Evolutionary conservation across 2,888 invertebrate genomes (phyloP), one percentile per base, ranked within the genome.

Genomic region (Pseudoips prasinana): DNA sequence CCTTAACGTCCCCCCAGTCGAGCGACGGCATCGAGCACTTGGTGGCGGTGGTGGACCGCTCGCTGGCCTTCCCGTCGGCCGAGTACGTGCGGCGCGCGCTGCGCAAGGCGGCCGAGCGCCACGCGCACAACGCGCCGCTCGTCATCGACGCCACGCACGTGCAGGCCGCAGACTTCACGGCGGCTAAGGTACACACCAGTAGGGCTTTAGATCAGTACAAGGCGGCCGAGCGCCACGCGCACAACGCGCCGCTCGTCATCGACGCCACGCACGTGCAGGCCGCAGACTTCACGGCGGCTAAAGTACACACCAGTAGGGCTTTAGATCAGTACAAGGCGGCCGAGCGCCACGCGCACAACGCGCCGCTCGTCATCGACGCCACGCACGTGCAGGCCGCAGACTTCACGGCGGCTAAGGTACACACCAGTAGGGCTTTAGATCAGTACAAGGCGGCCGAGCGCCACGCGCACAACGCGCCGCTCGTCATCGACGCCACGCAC

Each of bases 121-220:
- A 40, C 36, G 39, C 18, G 25, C 43, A 9, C 41, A 10, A 42
- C 48, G 49, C 81, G 40, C 91, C 58, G 24, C 93, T 96, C 39
- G 93, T 96, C 29, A 91, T 96, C 27, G 95, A 95, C 84, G 96
- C 94, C 71, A 91, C 93, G 29, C 94, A 94, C 74, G 93, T 95
- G 63, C 94, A 94, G 70, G 94, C 94, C 24, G 94, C 94, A 0
- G 95, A 95, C 83, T 95, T 92, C 74, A 94, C 94, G 8, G 94
- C 94, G 2, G 94, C 94, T 4, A 92, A 91, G 77, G 93, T n/a
- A n/a, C n/a, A n/a, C n/a, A n/a, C n/a, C n/a, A n/a, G n/a, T n/a
- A n/a, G n/a, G n/a, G n/a, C n/a, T n/a, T n/a, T n/a, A n/a, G n/a
- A n/a, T 93, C 76, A 29, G 10, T 14, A n/a, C n/a, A n/a, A n/a